Evolutionary conservation across 2,888 invertebrate genomes (phyloP), one percentile per base, ranked within the genome.

Genomic region (Xestobium rufovillosum): DNA sequence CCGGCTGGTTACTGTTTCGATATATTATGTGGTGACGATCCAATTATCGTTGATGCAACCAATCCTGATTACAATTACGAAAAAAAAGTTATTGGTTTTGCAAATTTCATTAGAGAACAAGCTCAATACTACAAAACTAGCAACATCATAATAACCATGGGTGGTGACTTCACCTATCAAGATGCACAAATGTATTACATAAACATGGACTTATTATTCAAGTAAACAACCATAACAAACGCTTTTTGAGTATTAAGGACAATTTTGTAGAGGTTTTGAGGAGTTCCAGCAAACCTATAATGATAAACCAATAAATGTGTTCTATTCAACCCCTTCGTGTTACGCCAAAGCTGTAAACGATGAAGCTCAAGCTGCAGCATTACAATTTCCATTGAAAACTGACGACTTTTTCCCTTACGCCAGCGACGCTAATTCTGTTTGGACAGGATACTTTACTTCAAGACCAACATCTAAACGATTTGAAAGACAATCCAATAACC

Each of bases 1-100:
- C 96, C 96, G 0, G 71, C 75, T 3, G 94, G 92, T 0, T 96
- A 92, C 63, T 96, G 95, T 56, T 97, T 90, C 61, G 96, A 97
- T 59, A 72, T 83, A 3, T 69, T 87, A 0, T 96, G 96, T 56
- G 60, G 63, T 0, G 89, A 90, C 57, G 81, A 83, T 30, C 91
- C 91, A 0, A 83, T 95, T 9, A 78, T 90, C 47, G 94, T 94
- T 60, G 87, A 91, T 51, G 70, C 73, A 0, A 66, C 72, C 11
- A 82, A 90, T 31, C 79, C 84, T 1, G 83, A 86, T 45, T 89
- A 86, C 60, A 96, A 95, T 60, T 83, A n/a, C n/a, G n/a, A n/a
- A n/a, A n/a, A n/a, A n/a, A n/a, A n/a, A n/a, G n/a, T n/a, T 1
- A 65, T 65, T 42, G 68, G 69, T 1, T 80, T 81, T 56, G 50